A percentile compares a stretch with the other conserved stretches of the same genome.
These are phyloP conservation scores for Dasysyrphus tricinctus DNA, from an alignment of 2,888 invertebrate genomes.

Conservation along the genomic window DNA sequence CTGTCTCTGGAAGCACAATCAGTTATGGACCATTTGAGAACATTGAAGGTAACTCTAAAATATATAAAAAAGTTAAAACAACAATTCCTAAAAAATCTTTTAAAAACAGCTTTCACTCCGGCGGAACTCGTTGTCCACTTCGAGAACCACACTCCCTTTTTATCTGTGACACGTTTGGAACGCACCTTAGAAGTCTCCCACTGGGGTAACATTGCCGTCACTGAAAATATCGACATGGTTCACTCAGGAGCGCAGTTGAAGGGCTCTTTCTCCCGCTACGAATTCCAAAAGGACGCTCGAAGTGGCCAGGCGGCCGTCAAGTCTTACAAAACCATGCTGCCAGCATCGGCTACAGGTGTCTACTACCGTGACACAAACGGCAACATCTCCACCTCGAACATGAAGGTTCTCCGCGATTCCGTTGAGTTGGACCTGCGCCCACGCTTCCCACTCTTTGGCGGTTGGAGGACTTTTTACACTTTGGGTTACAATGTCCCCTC, in stretches of 20 bases:
- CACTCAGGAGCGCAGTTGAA: conserved; percentile 97
- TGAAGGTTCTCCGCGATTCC: conserved; percentile 93
- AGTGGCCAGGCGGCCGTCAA: conserved; percentile 95
- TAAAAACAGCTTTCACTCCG: conserved; percentile 83
- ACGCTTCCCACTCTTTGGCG: conserved; percentile 98
- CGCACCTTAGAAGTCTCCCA: conserved; percentile 97
- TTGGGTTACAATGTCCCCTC: conserved; percentile 99
- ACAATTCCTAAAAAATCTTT: conserved; percentile 9
- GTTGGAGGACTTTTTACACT: conserved; percentile 99
- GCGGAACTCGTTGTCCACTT: conserved; percentile 93
- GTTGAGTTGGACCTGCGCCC: conserved; percentile 98
- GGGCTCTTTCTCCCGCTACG: conserved; percentile 98
- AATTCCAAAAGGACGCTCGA: conserved; percentile 96
- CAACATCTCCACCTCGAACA: conserved; percentile 98
- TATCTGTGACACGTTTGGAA: conserved; percentile 94
- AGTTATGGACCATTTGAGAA: conserved; percentile 95
- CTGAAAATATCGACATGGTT: conserved; percentile 95
- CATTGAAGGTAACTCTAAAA: conserved; percentile 83
- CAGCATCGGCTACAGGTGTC: conserved; percentile 96
- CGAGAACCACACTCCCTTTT: conserved; percentile 97
- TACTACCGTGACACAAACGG: conserved; percentile 99
- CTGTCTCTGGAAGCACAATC: conserved; percentile 91
- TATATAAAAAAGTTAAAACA: conserved; percentile 76
- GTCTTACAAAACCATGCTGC: conserved; percentile 93
- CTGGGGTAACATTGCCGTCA: conserved; percentile 99